Base-by-base conservation (phyloP, 2,888 invertebrate genomes). In the Agrilus mali region DNA sequence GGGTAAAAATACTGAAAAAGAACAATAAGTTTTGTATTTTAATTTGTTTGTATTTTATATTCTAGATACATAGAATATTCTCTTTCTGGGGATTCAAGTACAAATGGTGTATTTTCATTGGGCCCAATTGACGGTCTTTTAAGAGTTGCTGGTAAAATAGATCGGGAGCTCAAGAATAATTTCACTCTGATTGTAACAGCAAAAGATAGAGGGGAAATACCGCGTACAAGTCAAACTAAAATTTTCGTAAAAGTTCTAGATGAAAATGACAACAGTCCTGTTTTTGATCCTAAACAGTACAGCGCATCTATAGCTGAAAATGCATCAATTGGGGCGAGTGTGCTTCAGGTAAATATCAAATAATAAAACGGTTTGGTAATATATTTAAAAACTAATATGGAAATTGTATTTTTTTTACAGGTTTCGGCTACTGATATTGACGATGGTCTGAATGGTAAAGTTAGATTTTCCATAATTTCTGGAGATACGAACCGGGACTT, bases 401-500 rank as follows among this genome's bases (percentile, higher is more conserved):
- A 27, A 27, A 10, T 10, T 27, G n/a, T n/a, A 27, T 43, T 43
- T 39, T 46, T 54, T 56, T 59, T 60, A 22, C 64, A 85, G 82
- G 87, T 90, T 15, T 88, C 87, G 2, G 90, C 90, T 12, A 89
- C 86, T 7, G 92, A 92, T 64, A 77, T 86, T 52, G 87, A 93
- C 65, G 86, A 86, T 60, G 90, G 86, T 37, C 71, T 80, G 32
- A 94, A 94, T 67, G 93, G 90, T n/a, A 78, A 89, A 52, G 85
- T 95, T 5, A 79, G 92, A 40, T 96, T 89, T 69, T 86, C 88
- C 33, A 92, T 95, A 53, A 80, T 82, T 27, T 76, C 79, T 20
- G 95, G 94, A 5, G 94, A 95, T 67, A 82, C 83, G 46, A 92
- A 90, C 65, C 78, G 88, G 48, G 92, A 93, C 66, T 90, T 93